Conservation (phyloP, 2,113 vertebrate genomes). For the Nanorana parkeri region DNA sequence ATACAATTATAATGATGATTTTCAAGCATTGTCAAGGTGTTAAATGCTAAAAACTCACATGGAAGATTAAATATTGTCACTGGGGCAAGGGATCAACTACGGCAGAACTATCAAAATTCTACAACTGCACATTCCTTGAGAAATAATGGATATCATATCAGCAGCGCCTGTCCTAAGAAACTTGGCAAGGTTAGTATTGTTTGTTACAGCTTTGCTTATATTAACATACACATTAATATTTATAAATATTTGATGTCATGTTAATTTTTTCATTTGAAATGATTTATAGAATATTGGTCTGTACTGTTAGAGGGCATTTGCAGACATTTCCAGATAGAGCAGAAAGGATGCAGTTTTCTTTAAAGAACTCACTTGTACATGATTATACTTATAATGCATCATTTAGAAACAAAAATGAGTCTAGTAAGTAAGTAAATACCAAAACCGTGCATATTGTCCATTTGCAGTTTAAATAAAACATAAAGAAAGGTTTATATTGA, state of each 20-base stretch:
- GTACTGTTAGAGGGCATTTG: constrained; percentile 80
- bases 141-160: constrained; percentile 87
- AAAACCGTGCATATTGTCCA: constrained; percentile 74
- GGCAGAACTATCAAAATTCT: not conserved
- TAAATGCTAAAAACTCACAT: not conserved
- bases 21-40: not conserved
- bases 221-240: constrained; percentile 90
- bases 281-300: constrained; percentile 80
- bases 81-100: not conserved
- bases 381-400: constrained; percentile 68
- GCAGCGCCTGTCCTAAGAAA: constrained; percentile 81
- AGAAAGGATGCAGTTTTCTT: constrained; percentile 74
- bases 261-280: constrained; percentile 87
- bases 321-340: constrained; percentile 69
- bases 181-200: constrained; percentile 84
- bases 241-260: constrained; percentile 88
- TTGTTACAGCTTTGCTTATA: constrained; percentile 84
- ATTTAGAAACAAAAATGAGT: constrained; percentile 71
- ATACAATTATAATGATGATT: not conserved
- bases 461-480: constrained; percentile 82
- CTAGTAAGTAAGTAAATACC: constrained; percentile 77
- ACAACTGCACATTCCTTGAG: constrained; percentile 66
- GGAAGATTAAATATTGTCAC: not conserved
- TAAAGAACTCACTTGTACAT: constrained; percentile 69
- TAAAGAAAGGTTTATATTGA: constrained; percentile 69